Percentiles rank a stretch among this genome's conserved stretches.
These are phyloP conservation scores for Drosophila kuntzei DNA, from an alignment of 2,888 invertebrate genomes.

Conservation along the genomic window DNA sequence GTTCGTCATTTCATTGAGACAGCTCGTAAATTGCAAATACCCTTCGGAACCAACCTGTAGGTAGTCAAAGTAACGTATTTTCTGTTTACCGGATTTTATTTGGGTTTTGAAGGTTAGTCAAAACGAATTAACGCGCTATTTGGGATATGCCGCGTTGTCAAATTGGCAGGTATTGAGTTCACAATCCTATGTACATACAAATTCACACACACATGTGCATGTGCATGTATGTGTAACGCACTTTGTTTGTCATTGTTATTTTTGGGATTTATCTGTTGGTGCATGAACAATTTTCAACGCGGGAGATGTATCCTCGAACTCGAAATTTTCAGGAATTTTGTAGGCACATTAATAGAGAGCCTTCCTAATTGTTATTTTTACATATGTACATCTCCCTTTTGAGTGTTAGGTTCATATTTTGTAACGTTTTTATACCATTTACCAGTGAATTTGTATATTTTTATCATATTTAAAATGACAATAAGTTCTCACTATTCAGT, in stretches of 20 bases:
- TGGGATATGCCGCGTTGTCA: slow-evolving; percentile 51
- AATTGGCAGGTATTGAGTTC: slow-evolving; percentile 63
- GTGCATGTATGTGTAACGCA: not conserved
- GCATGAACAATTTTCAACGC: slow-evolving; percentile 68
- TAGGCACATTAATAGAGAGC: slow-evolving; percentile 64
- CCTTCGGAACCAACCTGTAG: slow-evolving; percentile 50
- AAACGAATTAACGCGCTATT: slow-evolving; percentile 78
- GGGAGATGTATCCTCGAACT: slow-evolving; percentile 41
- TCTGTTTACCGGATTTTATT: slow-evolving; percentile 41
- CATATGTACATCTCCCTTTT: slow-evolving; percentile 23
- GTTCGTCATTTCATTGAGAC: slow-evolving; percentile 68
- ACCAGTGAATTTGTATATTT: not conserved
- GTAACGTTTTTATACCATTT: slow-evolving; percentile 48
- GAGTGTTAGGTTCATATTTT: slow-evolving; percentile 42
- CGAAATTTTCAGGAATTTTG: slow-evolving; percentile 68
- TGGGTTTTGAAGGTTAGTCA: slow-evolving; percentile 75
- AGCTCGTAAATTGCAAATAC: slow-evolving; percentile 39
- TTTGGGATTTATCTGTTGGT: slow-evolving; percentile 57
- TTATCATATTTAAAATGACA: not conserved
- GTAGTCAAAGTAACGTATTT: slow-evolving; percentile 70
- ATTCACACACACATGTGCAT: not conserved
- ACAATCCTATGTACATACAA: slow-evolving; percentile 27
- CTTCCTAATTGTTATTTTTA: slow-evolving; percentile 59
- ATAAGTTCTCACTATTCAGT: not conserved
- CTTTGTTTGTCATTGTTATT: slow-evolving; percentile 71